Conservation (phyloP, 2,888 invertebrate genomes). For the Amorpha juglandis region DNA sequence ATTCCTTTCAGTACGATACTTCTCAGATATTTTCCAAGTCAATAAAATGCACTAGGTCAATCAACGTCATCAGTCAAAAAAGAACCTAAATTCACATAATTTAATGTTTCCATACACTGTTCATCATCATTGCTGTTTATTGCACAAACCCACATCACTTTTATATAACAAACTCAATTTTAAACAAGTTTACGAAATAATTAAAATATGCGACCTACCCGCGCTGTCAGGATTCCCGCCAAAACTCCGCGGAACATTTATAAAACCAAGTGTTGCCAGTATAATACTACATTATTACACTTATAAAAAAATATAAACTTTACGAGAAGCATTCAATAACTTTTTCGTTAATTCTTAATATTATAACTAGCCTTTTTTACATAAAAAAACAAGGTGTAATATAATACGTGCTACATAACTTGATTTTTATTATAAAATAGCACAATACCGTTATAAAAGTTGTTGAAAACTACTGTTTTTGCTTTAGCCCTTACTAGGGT, state of each 20-base stretch:
- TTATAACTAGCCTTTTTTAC: constrained; percentile 9
- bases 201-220: too few species aligned
- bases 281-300: constrained; percentile 4
- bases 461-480: neutral
- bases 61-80: too few species aligned
- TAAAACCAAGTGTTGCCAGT: constrained; percentile 14
- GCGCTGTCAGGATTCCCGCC: neutral
- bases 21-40: too few species aligned
- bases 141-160: too few species aligned
- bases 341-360: constrained; percentile 2
- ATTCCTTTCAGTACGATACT: too few species aligned
- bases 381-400: neutral
- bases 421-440: neutral
- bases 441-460: neutral
- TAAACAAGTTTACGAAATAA: too few species aligned
- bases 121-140: too few species aligned
- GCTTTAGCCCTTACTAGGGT: neutral
- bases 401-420: constrained; percentile 1
- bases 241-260: neutral
- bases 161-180: too few species aligned
- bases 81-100: too few species aligned
- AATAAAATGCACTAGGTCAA: too few species aligned
- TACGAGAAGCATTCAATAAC: constrained; percentile 12
- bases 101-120: too few species aligned
- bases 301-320: constrained; percentile 24